phyloP scores from a whole-genome alignment of 2,113 vertebrate species.

The Engraulis encrasicolus region DNA sequence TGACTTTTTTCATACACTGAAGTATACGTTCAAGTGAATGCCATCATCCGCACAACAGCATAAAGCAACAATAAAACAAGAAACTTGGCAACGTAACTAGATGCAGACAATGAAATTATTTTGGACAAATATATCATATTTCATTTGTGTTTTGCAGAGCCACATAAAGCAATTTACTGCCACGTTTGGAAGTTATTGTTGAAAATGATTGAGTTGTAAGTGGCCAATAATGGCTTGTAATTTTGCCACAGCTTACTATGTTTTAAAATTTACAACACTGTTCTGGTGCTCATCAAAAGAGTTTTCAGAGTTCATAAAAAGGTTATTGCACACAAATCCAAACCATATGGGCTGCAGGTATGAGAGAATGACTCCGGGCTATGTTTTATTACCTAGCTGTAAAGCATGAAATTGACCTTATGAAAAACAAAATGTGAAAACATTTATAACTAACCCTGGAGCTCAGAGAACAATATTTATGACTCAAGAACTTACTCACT shows the following conservation, averaged over 20 bases:
- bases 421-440: conserved; percentile 4
- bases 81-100: too few species aligned
- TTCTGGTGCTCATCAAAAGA: neutral
- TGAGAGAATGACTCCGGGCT: neutral
- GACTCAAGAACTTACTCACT: neutral
- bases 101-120: neutral
- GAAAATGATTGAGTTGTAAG: neutral
- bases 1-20: too few species aligned
- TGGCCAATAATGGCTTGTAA: neutral
- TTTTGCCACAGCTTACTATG: neutral
- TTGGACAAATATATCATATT: too few species aligned
- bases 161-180: neutral
- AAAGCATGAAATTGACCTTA: neutral
- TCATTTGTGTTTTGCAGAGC: too few species aligned
- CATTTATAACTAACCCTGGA: neutral
- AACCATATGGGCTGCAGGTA: conserved; percentile 13
- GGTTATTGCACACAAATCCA: neutral
- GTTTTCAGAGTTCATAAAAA: conserved; percentile 1
- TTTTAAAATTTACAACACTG: neutral
- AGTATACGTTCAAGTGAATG: too few species aligned
- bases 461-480: conserved; percentile 4
- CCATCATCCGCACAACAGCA: neutral
- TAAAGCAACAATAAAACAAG: neutral
- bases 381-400: conserved; percentile 2
- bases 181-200: neutral